These are phyloP conservation scores for Rhagophthalmus giganteus DNA, from an alignment of 2,888 invertebrate genomes.

Conservation along the genomic window DNA sequence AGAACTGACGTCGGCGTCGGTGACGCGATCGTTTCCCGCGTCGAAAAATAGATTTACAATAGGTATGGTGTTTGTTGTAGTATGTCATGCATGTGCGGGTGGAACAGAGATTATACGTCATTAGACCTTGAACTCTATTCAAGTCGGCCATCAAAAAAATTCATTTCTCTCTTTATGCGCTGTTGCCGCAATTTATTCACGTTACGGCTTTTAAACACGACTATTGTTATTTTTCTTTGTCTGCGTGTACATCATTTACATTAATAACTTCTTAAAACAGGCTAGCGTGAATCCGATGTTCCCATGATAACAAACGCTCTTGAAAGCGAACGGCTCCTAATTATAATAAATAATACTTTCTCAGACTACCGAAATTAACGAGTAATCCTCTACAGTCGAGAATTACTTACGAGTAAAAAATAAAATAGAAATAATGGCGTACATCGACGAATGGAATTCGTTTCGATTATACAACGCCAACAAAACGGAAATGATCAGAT, in stretches of 20 bases:
- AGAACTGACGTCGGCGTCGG: no score
- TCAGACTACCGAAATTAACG: no score
- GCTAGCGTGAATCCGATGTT: neutral
- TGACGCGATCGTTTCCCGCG: no score
- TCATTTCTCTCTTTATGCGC: constrained; percentile 26
- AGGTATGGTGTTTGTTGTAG: constrained; percentile 3
- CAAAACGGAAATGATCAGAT: no score
- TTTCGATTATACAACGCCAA: no score
- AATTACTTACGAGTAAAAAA: no score
- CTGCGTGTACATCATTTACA: neutral
- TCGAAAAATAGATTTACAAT: constrained; percentile 13
- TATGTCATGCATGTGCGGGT: constrained; percentile 24
- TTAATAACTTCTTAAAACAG: neutral
- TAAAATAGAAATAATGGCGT: no score
- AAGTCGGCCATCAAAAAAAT: constrained; percentile 29
- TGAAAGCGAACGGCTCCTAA: neutral
- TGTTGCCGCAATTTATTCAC: constrained; percentile 18
- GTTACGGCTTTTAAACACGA: constrained; percentile 25
- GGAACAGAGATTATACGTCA: constrained; percentile 37
- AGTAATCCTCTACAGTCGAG: no score
- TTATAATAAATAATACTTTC: neutral
- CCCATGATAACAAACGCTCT: neutral
- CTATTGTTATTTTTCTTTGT: constrained; percentile 22
- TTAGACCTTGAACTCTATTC: constrained; percentile 47
- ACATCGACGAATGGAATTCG: no score